Conservation (phyloP, 2,113 vertebrate species). For the Austrofundulus limnaeus region DNA sequence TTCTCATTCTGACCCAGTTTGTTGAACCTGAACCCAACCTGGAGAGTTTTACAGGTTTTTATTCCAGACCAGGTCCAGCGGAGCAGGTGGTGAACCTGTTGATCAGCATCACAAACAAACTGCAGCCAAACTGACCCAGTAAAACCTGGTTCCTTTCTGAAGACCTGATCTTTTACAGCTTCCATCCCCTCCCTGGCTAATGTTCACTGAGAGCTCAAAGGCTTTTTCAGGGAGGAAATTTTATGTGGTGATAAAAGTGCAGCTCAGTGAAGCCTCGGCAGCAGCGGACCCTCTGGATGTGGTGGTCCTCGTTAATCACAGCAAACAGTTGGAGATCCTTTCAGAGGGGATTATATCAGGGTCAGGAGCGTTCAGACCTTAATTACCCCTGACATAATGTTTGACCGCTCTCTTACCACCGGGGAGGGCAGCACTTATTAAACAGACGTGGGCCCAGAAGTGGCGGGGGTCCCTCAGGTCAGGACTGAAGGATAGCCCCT, state of each 20-base stretch:
- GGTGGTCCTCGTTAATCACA: conserved; percentile 75
- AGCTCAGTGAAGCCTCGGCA: conserved; percentile 71
- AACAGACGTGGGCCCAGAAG: conserved; percentile 69
- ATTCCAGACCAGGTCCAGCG: too few relatives aligned
- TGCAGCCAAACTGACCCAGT: too few relatives aligned
- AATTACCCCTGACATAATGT: conserved; percentile 86
- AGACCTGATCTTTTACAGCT: conserved; percentile 49
- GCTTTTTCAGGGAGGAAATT: conserved; percentile 62
- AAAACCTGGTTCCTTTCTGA: too few relatives aligned
- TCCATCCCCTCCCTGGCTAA: too few relatives aligned
- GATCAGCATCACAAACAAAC: too few relatives aligned
- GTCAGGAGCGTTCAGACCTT: conserved; percentile 83
- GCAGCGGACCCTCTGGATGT: conserved; percentile 61
- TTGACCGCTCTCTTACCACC: conserved; percentile 82
- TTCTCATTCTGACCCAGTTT: too few relatives aligned
- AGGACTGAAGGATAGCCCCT: conserved; percentile 51
- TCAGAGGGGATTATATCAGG: conserved; percentile 84
- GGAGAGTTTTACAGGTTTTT: too few relatives aligned
- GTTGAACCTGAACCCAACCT: too few relatives aligned
- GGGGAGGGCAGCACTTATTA: conserved; percentile 79
- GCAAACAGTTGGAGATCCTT: conserved; percentile 83
- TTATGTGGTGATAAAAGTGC: conserved; percentile 75
- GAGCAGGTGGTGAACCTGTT: too few relatives aligned
- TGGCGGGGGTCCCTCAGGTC: conserved; percentile 74
- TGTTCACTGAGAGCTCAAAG: conserved; percentile 65